Evolutionary conservation across 1,140 invertebrate genomes (phyloP).

Genomic region (Drosophila serrata): DNA sequence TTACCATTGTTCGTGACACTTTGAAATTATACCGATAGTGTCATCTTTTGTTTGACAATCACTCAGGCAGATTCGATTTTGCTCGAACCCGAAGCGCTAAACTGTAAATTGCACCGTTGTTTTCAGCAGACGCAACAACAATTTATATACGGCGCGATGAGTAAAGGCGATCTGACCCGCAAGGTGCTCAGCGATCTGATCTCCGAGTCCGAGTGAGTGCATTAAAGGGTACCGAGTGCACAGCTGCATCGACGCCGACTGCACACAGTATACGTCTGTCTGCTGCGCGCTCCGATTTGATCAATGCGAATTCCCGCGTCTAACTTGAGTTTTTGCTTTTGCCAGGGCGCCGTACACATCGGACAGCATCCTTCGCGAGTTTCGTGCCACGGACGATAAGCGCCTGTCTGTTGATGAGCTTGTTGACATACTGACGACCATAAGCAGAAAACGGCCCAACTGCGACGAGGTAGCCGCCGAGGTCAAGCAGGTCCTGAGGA

Average conservation of each 20-base stretch:
- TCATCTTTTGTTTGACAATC: conserved; percentile 4
- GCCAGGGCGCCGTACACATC: conserved; percentile 57
- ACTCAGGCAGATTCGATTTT: background rate
- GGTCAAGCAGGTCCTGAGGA: conserved; percentile 42
- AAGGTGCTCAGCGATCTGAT: conserved; percentile 56
- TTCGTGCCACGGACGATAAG: conserved; percentile 65
- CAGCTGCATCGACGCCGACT: conserved; percentile 10
- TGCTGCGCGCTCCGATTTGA: background rate
- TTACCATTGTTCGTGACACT: background rate
- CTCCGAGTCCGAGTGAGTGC: conserved; percentile 61
- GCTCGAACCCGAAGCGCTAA: conserved; percentile 13
- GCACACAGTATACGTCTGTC: background rate
- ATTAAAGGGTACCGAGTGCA: background rate
- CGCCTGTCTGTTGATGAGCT: conserved; percentile 52
- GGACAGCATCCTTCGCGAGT: conserved; percentile 67
- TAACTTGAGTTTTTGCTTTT: background rate
- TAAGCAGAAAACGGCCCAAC: conserved; percentile 71
- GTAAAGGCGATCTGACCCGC: conserved; percentile 54
- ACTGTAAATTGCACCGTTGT: conserved; percentile 21
- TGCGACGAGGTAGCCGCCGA: conserved; percentile 51
- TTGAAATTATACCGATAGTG: background rate
- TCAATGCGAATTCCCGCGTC: background rate
- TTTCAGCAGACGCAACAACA: conserved; percentile 22
- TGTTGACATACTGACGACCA: conserved; percentile 54
- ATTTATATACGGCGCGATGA: conserved; percentile 27